Evolutionary conservation across 2,113 vertebrate species (phyloP), one percentile per base, ranked within the genome.

Genomic region (Edolisoma coerulescens): DNA sequence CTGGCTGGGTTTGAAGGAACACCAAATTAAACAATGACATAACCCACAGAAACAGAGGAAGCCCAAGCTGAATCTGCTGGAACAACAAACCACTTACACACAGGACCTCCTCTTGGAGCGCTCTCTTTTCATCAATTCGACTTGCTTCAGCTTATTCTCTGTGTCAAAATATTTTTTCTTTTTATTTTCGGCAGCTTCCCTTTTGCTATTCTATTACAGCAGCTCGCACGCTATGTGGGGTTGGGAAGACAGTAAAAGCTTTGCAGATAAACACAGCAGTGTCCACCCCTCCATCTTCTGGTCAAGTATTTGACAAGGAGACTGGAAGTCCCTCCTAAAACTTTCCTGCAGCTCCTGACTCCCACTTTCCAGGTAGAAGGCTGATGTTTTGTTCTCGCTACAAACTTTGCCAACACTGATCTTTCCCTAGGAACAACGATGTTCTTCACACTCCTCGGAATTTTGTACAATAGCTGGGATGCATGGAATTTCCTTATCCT

Each of bases 1-100:
- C 91, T 94, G 91, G 24, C 64, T 39, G 69, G 59, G 37, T 60
- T 82, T 89, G 85, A 96, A 93, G 93, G 85, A 87, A 87, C 76
- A 93, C 80, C 94, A 96, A 96, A 82, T 23, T n/a, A 94, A 97
- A 97, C 82, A 92, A 67, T 52, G 89, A 92, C 95, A 91, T 37
- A 96, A 94, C 77, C 81, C 92, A 49, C 64, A 90, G 73, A 52
- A 59, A 95, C 41, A 68, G 87, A 87, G 67, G 90, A 84, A 96
- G 96, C 44, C 77, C 84, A 87, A 86, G 75, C 59, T 57, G 70
- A 45, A 94, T 83, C 80, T 74, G 87, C 89, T 87, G 71, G 37
- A 85, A 84, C 52, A 79, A 92, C 89, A 91, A 81, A 56, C 52
- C 16, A 11, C 53, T 82, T 23, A 41, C 49, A 85, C 84, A 44